Conservation (phyloP, 1,140 invertebrate genomes). For the Rhopalosiphum maidis region DNA sequence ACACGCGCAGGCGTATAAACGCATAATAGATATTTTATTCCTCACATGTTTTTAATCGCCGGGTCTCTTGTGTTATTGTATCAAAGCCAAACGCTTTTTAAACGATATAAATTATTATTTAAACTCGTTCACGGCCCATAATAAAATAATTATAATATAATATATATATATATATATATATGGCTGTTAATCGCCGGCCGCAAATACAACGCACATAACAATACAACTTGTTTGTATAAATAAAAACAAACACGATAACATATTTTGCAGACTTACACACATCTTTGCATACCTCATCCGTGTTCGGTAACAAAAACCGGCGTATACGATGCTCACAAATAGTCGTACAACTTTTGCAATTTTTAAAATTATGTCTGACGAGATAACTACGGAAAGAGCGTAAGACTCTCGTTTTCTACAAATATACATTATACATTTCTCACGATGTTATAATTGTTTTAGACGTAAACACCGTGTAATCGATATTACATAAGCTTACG, state of each 20-base stretch:
- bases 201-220: background rate
- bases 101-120: background rate
- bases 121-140: background rate
- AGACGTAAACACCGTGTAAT: background rate
- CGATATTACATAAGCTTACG: background rate
- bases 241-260: background rate
- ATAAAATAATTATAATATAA: background rate
- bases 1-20: background rate
- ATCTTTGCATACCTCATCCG: background rate
- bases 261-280: background rate
- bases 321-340: background rate
- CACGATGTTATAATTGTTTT: conserved; percentile 7
- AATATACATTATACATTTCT: background rate
- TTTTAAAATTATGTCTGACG: background rate
- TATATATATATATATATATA: background rate
- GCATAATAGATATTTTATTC: background rate
- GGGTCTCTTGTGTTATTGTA: background rate
- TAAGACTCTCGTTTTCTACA: background rate
- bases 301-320: background rate
- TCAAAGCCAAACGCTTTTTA: background rate
- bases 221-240: background rate
- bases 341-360: conserved; percentile 3
- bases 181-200: background rate
- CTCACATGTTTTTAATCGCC: background rate
- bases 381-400: background rate